Conservation (phyloP, 2,888 invertebrate species). For the Meta bourneti region DNA sequence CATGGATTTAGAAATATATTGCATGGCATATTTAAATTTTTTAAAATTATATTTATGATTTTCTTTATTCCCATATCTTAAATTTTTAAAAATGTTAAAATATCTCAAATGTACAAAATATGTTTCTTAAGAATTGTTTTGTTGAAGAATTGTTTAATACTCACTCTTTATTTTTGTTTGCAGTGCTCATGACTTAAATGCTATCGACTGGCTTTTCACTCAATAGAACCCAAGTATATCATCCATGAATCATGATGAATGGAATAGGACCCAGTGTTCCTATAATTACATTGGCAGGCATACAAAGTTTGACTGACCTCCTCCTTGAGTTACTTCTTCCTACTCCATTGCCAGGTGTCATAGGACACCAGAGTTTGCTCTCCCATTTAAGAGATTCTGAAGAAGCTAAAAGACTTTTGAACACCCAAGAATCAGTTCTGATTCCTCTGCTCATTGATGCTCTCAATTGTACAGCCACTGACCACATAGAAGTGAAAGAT, state of each 20-base stretch:
- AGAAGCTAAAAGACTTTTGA: constrained; percentile 73
- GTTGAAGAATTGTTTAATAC: too few species aligned
- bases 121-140: too few species aligned
- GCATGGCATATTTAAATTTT: too few species aligned
- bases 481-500: constrained; percentile 76
- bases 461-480: constrained; percentile 34
- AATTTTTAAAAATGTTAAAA: too few species aligned
- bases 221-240: too few species aligned
- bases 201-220: too few species aligned
- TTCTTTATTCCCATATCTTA: too few species aligned
- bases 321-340: constrained; percentile 78
- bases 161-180: too few species aligned
- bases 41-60: too few species aligned
- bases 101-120: too few species aligned
- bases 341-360: constrained; percentile 75
- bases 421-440: constrained; percentile 71
- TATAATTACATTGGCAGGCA: constrained; percentile 77
- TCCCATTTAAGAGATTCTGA: constrained; percentile 75
- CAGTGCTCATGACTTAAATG: too few species aligned
- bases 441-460: constrained; percentile 69
- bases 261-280: constrained; percentile 76
- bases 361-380: constrained; percentile 72
- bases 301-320: constrained; percentile 78
- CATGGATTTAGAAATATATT: too few species aligned
- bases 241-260: constrained; percentile 74